Base-by-base conservation (phyloP, 2,113 vertebrate species). In the Regulus satrapa region DNA sequence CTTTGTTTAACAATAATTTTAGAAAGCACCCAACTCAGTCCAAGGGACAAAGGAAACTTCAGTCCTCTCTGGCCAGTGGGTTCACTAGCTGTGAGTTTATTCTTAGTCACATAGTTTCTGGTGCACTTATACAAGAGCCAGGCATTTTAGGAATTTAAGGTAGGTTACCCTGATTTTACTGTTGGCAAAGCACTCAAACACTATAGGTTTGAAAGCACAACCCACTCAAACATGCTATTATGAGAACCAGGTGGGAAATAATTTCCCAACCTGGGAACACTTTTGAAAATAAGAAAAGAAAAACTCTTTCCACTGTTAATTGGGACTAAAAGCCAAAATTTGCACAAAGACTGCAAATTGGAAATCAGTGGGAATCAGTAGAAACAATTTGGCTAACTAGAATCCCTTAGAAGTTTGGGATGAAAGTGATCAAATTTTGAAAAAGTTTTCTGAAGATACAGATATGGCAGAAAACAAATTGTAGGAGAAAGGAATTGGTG, bases 201-300 rank as follows among this genome's bases (percentile, higher is more conserved):
- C 45, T 49, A 69, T 58, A 93, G 63, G 85, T 88, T 58, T 93
- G 92, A 95, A 82, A 93, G 62, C 36, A 71, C 88, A 95, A 45
- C 94, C 85, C 71, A 94, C 94, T 90, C 88, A 93, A 69, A 92
- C 23, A 23, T 62, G 32, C 78, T 96, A 80, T 94, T 90, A 62
- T 93, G 95, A 90, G 94, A 95, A 85, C 85, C 94, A 96, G 92
- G 94, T 93, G 92, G 14, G 67, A 92, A 92, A 93, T 74, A 89
- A 54, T 76, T 94, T 92, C 49, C 71, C 67, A 76, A 64, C 69
- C 79, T 90, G 34, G 51, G 54, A 85, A 88, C 36, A 66, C 6
- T 62, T 82, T 49, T 45, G 15, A 90, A 95, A 89, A 85, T 46
- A 23, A 73, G 81, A 59, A 56, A 51, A 68, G 1, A 73, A 77